These are phyloP conservation scores for Notolabrus celidotus DNA, from an alignment of 2,797 vertebrate species.

Conservation along the genomic window DNA sequence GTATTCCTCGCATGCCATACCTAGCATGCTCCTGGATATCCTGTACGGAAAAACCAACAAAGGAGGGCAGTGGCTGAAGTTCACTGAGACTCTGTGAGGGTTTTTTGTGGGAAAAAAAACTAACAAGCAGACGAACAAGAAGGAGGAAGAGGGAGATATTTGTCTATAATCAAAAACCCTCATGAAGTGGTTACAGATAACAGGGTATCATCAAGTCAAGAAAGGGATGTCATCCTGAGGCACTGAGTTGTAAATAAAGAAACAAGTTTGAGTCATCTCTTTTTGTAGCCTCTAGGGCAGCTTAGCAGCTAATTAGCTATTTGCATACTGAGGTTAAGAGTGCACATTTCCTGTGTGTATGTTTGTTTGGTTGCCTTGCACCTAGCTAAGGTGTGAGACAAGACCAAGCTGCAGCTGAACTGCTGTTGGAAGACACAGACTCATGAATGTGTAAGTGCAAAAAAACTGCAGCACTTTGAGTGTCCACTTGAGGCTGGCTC, in stretches of 20 bases:
- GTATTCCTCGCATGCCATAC: slow-evolving; percentile 37
- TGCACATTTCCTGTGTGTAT: not conserved
- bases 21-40: slow-evolving; percentile 47
- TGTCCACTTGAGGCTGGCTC: too few species aligned
- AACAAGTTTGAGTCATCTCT: not conserved
- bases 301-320: not conserved
- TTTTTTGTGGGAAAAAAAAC: slow-evolving; percentile 48
- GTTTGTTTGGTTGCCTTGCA: not conserved
- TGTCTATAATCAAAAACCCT: slow-evolving; percentile 1
- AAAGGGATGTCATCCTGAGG: too few species aligned
- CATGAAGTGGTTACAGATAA: not conserved
- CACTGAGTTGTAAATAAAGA: too few species aligned
- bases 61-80: slow-evolving; percentile 25
- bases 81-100: slow-evolving; percentile 24
- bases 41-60: slow-evolving; percentile 56
- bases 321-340: not conserved
- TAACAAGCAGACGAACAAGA: too few species aligned
- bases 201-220: too few species aligned
- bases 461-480: too few species aligned
- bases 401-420: too few species aligned
- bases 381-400: too few species aligned
- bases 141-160: not conserved
- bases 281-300: not conserved
- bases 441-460: too few species aligned
- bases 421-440: too few species aligned